Conservation (phyloP, 2,113 vertebrate genomes). For the Gavia stellata region DNA sequence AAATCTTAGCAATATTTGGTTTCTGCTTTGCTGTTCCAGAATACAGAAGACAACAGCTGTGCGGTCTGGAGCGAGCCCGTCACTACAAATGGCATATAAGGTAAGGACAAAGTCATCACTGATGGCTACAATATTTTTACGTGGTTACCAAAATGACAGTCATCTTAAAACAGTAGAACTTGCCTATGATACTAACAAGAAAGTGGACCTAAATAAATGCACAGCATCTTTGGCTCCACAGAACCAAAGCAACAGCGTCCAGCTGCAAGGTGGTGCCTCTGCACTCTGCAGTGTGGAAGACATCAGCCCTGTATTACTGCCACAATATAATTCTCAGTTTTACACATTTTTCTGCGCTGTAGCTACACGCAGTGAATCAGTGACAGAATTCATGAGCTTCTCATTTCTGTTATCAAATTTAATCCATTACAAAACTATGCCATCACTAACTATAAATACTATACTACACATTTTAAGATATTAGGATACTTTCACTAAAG, state of each 20-base stretch:
- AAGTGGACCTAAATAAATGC: neutral
- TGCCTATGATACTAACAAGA: neutral
- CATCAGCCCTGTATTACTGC: neutral
- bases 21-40: neutral
- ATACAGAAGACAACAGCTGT: neutral
- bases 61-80: rapidly evolving
- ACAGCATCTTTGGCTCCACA: neutral
- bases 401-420: neutral
- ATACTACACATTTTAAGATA: neutral
- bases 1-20: neutral
- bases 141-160: neutral
- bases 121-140: neutral
- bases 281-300: neutral
- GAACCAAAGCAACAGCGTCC: neutral
- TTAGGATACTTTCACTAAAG: neutral
- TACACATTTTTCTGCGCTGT: neutral
- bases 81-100: neutral
- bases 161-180: neutral
- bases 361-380: neutral
- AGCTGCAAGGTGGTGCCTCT: neutral
- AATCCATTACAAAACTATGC: neutral
- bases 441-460: neutral
- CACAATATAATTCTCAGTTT: neutral
- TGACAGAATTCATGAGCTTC: neutral
- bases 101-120: neutral